Evolutionary conservation across 2,113 vertebrate genomes (phyloP), one percentile per base, ranked within the genome.

Genomic region (Paralichthys olivaceus): DNA sequence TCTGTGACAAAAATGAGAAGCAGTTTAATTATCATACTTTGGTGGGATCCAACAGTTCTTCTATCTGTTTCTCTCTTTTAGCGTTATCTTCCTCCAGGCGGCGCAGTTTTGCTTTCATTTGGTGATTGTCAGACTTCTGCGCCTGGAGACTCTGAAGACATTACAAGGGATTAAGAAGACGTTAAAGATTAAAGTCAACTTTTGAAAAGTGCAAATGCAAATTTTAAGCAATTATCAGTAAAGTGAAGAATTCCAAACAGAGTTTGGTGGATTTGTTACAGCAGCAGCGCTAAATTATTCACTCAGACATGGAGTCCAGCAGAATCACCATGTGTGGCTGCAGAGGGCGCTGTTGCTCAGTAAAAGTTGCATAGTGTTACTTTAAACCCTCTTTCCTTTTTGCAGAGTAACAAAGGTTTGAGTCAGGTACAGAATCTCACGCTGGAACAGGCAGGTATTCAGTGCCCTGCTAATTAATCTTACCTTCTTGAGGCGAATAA

Each of bases 401-500:
- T 45, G 43, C 12, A 45, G 43, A 17, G 15, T 45, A 45, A 34
- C 32, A 17, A 45, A 45, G 14, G 14, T 45, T 0, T 14, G 43
- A 45, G 43, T 45, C 13, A 45, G 14, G 43, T 14, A 5, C 43
- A 17, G 3, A 17, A 45, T 45, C 43, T 45, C 43, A 45, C 43
- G 4, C 13, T 45, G 43, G 43, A 45, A 4, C 43, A 3, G 13
- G 43, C 13, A 4, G 43, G 43, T 49, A 11, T 7, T 53, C 43
- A 47, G 43, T 19, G 43, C 0, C 43, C 43, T 47, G 43, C 43
- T 47, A 7, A 14, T n/a, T 8, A 0, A 26, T 28, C 45, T 64
- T 93, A 98, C 97, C 97, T 98, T 98, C 85, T 98, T 99, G 57
- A 99, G 86, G 68, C 95, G 95, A 34, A 97, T 93, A 51, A 98